Base-by-base conservation (phyloP, 2,113 vertebrate genomes). In the Clarias batrachus region DNA sequence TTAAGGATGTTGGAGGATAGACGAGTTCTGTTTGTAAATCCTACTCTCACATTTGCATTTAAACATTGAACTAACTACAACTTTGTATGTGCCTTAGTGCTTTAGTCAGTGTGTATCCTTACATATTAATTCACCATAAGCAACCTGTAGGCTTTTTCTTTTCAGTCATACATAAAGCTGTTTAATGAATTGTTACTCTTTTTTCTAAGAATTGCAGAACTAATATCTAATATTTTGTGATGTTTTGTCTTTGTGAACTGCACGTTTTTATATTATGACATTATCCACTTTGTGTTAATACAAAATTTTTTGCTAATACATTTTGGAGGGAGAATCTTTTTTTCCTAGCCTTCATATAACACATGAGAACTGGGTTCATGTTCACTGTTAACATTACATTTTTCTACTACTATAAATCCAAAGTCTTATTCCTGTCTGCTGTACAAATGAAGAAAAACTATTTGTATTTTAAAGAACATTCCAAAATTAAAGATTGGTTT, bases 301-400 rank as follows among this genome's bases (percentile, higher is more conserved):
- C 19, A 5, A 81, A 81, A 48, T 81, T 21, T 48, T 83, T 76
- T 21, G 52, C 83, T 84, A 63, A 76, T 27, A 74, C 14, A 41
- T 56, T 48, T 7, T 71, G 12, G 27, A 71, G 10, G 33, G 10
- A 77, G 0, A 56, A 7, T 54, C 12, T 77, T 25, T 37, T 68
- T n/a, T 71, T 23, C 30, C 11, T 3, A 17, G 63, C 1, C 17
- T 60, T 65, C 60, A 9, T 16, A 19, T 70, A 83, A 70, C 21
- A n/a, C 65, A 74, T 21, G 54, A 27, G 56, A 12, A 48, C 25
- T 52, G 16, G 71, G 23, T 62, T 23, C 10, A 62, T 27, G 37
- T 56, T 78, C 30, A 37, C 41, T 77, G 14, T 25, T 27, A 21
- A 65, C 23, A 12, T 48, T 21, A 23, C 12, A n/a, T 54, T 52